Evolutionary conservation across 2,888 invertebrate genomes (phyloP), one percentile per base, ranked within the genome.

Genomic region (Oasisia sp.): DNA sequence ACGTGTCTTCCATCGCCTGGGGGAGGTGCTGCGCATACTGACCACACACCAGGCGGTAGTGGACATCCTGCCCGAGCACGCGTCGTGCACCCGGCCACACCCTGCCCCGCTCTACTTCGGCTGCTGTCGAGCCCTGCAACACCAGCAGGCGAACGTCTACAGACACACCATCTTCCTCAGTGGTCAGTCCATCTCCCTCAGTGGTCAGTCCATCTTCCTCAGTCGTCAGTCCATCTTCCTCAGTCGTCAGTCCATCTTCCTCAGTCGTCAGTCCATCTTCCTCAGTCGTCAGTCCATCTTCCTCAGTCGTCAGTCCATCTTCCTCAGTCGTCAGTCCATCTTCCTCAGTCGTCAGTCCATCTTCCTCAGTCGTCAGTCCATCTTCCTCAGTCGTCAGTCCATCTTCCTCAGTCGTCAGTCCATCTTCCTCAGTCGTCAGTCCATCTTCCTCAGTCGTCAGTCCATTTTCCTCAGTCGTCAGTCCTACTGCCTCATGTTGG

Each of bases 51-150:
- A 27, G 27, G 7, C 74, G n/a, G 74, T 74, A 19, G 74, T 74
- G 74, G 74, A 74, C 74, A 74, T 74, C 74, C 74, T 74, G n/a
- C 74, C 74, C 27, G 74, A 74, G 74, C 74, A 74, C 27, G 74
- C 74, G 27, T 19, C 27, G 7, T 27, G 74, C 74, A n/a, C 27
- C 74, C 74, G n/a, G n/a, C 74, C 74, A 7, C 74, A 74, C 74
- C 74, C 74, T 2, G 74, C 74, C 19, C 74, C 3, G 5, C 74
- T 74, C 74, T 74, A 74, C 74, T 74, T 74, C 74, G 27, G 27
- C n/a, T 74, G 74, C 74, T 74, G 74, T 19, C 74, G 74, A 27
- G 27, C 74, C 74, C 74, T 74, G 74, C 74, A 74, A 27, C 27
- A 74, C n/a, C 74, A 74, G n/a, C 74, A 74, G 74, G 74, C 74